These are phyloP conservation scores for Siniperca obscura DNA, from an alignment of 2,797 vertebrate genomes.

Conservation along the genomic window DNA sequence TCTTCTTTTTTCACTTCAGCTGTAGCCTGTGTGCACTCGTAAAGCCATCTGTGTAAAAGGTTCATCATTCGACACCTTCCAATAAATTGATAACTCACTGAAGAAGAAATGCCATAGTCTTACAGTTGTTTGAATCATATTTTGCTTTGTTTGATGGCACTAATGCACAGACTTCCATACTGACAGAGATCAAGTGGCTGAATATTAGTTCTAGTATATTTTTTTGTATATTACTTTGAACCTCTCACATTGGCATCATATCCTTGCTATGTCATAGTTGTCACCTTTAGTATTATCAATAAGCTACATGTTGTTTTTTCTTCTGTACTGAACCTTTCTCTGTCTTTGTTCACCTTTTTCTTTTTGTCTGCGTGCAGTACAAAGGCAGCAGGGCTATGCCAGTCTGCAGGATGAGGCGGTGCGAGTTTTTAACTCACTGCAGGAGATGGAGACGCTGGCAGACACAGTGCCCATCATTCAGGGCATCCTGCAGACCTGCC, in stretches of 20 bases:
- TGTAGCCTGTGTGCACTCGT: background rate
- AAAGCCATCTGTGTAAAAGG: background rate
- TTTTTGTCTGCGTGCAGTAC: slow-evolving; percentile 79
- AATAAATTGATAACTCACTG: background rate
- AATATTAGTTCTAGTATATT: background rate
- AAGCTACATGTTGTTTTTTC: background rate
- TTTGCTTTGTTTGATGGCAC: background rate
- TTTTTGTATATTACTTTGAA: background rate
- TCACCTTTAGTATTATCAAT: background rate
- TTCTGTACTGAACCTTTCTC: background rate
- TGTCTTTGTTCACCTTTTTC: background rate
- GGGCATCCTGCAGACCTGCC: slow-evolving; percentile 95
- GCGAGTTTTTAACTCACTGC: slow-evolving; percentile 94
- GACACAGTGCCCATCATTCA: slow-evolving; percentile 95
- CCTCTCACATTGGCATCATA: background rate
- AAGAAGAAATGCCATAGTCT: background rate
- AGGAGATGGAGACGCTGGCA: slow-evolving; percentile 93
- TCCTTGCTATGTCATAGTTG: background rate
- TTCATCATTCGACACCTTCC: background rate
- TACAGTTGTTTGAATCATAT: background rate
- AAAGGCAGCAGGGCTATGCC: slow-evolving; percentile 92
- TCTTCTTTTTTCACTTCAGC: background rate
- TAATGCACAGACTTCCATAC: background rate
- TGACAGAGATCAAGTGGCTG: background rate
- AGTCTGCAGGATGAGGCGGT: slow-evolving; percentile 96